Conservation (phyloP, 2,888 invertebrate genomes). For the Embidobia sp. region DNA sequence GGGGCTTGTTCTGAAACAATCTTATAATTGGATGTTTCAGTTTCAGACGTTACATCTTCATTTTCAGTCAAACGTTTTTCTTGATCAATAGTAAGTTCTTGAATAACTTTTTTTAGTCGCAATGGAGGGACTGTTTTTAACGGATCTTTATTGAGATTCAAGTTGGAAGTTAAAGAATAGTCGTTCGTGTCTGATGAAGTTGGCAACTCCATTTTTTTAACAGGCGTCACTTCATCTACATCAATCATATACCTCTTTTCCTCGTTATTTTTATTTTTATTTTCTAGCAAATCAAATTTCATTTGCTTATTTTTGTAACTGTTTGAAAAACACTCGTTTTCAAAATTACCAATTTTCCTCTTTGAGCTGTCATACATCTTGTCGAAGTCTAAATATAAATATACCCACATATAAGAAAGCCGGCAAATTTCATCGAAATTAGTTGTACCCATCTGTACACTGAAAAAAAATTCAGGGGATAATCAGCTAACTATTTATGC, state of each 20-base stretch:
- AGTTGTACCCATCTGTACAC: too few species aligned
- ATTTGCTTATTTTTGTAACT: conserved; percentile 7
- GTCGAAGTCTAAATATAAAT: too few species aligned
- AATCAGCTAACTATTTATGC: too few species aligned
- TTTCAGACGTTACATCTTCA: conserved; percentile 38
- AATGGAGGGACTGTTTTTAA: conserved; percentile 75
- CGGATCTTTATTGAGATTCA: conserved; percentile 13
- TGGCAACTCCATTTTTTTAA: conserved; percentile 15
- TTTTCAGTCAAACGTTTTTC: conserved; percentile 24
- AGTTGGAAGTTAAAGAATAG: conserved; percentile 22
- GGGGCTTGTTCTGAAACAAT: conserved; percentile 70
- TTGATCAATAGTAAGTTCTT: conserved; percentile 50
- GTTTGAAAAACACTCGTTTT: background rate
- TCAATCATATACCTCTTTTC: background rate
- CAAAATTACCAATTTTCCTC: conserved; percentile 12
- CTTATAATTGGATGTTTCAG: conserved; percentile 68
- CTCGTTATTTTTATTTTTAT: background rate
- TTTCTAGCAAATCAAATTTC: conserved; percentile 2
- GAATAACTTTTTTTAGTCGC: conserved; percentile 72
- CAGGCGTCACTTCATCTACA: conserved; percentile 15
- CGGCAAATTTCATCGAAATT: too few species aligned
- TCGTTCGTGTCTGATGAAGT: conserved; percentile 12
- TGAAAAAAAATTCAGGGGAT: too few species aligned
- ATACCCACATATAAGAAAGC: too few species aligned
- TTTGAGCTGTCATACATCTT: conserved; percentile 17